Base-by-base conservation (phyloP, 2,888 invertebrate species). In the Cenopis cana region DNA sequence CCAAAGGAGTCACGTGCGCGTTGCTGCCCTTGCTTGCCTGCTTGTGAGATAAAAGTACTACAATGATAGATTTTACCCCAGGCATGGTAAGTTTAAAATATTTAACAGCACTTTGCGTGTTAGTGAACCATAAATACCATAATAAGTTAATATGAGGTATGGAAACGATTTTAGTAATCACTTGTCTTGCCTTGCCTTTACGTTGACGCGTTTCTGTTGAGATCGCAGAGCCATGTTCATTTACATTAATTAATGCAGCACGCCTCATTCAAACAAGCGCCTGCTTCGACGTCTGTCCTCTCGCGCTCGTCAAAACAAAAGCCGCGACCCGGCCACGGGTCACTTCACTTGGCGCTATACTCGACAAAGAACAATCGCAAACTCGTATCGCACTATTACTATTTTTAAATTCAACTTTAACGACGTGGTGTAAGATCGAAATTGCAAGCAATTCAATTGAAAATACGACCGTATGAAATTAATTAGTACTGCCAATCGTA, bases 231-330 rank as follows among this genome's bases (percentile, higher is more conserved):
- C 62, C 46, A 46, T 33, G 64, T 54, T 50, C 52, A 62, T 55
- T 57, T 65, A 55, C 59, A 64, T 73, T 71, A 71, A 71, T 73
- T 68, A 73, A 75, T 61, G 56, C 72, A 38, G 72, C 69, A 49
- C 41, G 60, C 74, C 29, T 56, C 62, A 62, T 65, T 41, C 41
- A 66, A 66, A 73, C 70, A 75, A 70, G 79, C 74, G 69, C 69
- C 68, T 75, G 76, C 76, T 79, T 78, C 76, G 76, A 74, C 76
- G 74, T 76, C 77, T 77, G 75, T 76, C 79, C 78, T 64, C 64
- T 64, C 76, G 79, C 38, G 41, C 74, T 74, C 74, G 77, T 76
- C 77, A 79, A 78, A 80, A 79, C 76, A 81, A 81, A 77, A 79
- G 75, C 76, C 70, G 66, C 49, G 71, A 77, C 66, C 76, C 75